phyloP scores from a whole-genome alignment of 2,113 vertebrate genomes.

The Nibea albiflora region DNA sequence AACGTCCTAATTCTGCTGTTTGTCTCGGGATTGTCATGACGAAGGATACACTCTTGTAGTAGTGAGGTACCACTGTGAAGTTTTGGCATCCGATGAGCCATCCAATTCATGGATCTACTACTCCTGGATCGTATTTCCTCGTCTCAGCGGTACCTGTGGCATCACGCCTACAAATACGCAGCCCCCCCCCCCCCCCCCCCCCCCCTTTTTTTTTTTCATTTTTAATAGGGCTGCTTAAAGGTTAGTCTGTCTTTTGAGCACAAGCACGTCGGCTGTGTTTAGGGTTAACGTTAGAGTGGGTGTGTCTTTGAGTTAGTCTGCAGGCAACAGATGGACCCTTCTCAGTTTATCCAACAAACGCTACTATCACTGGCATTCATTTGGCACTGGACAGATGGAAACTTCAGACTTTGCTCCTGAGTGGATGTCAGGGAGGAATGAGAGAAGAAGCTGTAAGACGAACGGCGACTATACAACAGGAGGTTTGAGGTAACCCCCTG shows the following conservation, averaged over 20 bases:
- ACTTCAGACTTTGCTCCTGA: slow-evolving; percentile 33
- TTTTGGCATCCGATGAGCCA: slow-evolving; percentile 2
- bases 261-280: neutral
- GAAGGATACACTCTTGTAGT: neutral
- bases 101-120: neutral
- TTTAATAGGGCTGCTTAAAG: neutral
- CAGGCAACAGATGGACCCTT: slow-evolving; percentile 52
- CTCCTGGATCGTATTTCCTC: slow-evolving; percentile 1
- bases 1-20: neutral
- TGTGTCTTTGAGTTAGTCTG: slow-evolving; percentile 32
- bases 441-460: slow-evolving; percentile 24
- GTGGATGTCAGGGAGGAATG: slow-evolving; percentile 6
- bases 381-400: slow-evolving; percentile 53
- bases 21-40: no score
- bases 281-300: slow-evolving; percentile 30
- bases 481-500: slow-evolving; percentile 4
- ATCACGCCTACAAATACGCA: slow-evolving; percentile 1
- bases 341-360: slow-evolving; percentile 54
- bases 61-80: neutral
- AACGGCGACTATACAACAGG: slow-evolving; percentile 1
- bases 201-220: neutral
- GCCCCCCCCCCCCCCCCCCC: no score
- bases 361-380: slow-evolving; percentile 21
- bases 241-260: slow-evolving; percentile 7
- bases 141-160: neutral